Evolutionary conservation across 2,888 invertebrate genomes (phyloP), one percentile per base, ranked within the genome.

Genomic region (Tenthredo scrophulariae): DNA sequence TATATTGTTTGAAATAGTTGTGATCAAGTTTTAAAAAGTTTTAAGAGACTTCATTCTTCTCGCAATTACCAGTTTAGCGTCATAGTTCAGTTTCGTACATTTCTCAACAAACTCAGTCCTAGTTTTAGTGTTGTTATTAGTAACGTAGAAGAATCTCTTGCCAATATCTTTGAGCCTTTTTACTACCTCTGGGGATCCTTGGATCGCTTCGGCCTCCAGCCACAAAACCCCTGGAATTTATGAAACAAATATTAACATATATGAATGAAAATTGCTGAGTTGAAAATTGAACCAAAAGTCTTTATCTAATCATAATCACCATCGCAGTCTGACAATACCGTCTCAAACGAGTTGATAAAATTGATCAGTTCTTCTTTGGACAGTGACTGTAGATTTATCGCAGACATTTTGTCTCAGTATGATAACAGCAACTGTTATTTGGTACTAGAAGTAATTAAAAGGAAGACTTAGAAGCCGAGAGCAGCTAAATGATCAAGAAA

Each of bases 241-340:
- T 37, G 9, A 22, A 40, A 74, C 10, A 13, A 43, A 5, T 22
- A 50, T 46, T n/a, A 54, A 46, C 22, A 67, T 67, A 43, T 29
- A 18, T 46, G 37, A 5, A 10, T 18, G 29, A 54, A 26, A 26
- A 65, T 22, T 18, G 10, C 18, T 40, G 37, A 84, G 54, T 22
- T 37, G 18, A 13, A 15, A 70, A 70, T 15, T 13, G 22, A n/a
- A 43, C 4, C 65, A 85, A 46, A 37, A 70, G 43, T 83, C 67
- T 58, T 58, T 13, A 79, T 80, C 10, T 18, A 54, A 22, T 37
- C 50, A 65, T 40, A 43, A n/a, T 50, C 58, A 97, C 98, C 98
- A 94, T 98, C 98, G 93, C 98, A 98, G 91, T 98, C 98, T 77
- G 97, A 96, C 88, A 98, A 94, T 87, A 98, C 96, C 62, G 97